Evolutionary conservation across 2,113 vertebrate species (phyloP).

Genomic region (Hippocampus abdominalis): DNA sequence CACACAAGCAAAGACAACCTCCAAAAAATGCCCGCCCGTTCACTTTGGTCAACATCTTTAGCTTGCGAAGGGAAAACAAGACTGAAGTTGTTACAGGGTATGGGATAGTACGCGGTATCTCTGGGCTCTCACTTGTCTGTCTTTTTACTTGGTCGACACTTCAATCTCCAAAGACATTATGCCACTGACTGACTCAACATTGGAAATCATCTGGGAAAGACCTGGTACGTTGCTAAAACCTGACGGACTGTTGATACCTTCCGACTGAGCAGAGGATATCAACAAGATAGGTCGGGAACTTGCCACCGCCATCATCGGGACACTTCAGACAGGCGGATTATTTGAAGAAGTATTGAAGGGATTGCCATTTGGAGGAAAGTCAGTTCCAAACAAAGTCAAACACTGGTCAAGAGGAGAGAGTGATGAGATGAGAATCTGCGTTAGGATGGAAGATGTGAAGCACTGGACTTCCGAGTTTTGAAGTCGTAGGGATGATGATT

Average conservation of each 20-base stretch:
- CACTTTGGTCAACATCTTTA: slow-evolving; percentile 20
- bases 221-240: no score
- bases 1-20: slow-evolving; percentile 34
- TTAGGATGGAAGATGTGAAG: slow-evolving; percentile 33
- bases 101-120: no score
- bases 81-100: not conserved
- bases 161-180: not conserved
- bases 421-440: slow-evolving; percentile 8
- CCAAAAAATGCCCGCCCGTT: slow-evolving; percentile 17
- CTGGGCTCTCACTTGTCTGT: no score
- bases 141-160: not conserved
- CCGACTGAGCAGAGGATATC: not conserved
- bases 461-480: not conserved
- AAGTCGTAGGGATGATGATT: not conserved
- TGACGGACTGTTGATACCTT: not conserved
- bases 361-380: not conserved
- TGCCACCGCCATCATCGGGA: not conserved
- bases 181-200: no score
- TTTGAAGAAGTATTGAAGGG: not conserved
- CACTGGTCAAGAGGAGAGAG: slow-evolving; percentile 8
- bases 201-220: no score
- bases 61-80: not conserved
- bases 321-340: not conserved
- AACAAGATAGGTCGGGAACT: not conserved
- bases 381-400: no score